Base-by-base conservation (phyloP, 2,888 invertebrate genomes). In the Steinernema hermaphroditum region DNA sequence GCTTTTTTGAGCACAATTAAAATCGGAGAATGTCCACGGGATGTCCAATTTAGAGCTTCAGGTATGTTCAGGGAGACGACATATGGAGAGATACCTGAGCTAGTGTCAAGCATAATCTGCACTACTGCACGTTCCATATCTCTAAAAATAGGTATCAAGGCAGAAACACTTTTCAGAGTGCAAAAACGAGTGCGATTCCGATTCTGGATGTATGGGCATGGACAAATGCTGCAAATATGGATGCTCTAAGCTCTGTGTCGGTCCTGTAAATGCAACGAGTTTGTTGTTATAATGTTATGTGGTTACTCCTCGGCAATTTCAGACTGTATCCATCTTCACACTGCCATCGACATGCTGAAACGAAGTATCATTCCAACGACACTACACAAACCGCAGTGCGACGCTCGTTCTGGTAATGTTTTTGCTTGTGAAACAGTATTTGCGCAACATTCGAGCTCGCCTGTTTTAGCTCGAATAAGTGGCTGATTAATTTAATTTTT, bases 261-360 rank as follows among this genome's bases (percentile, higher is more conserved):
- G 68, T 22, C 77, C 77, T 1, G 70, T 75, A 16, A 71, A 70
- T 24, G 70, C 80, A 1, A 80, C 80, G 12, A 80, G 80, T 80
- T n/a, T 73, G 74, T 49, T 50, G 19, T 46, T 19, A 62, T 0
- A 1, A 29, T 4, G 27, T 62, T 14, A 4, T 9, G 27, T 32
- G 29, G 19, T 34, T 0, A 1, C 4, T 37, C n/a, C 16, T 68
- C 12, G 12, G 32, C 4, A 19, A 22, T 70, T 70, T 32, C 24
- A 76, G 76, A 76, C 34, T 76, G 76, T 43, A 57, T 76, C 9
- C 76, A 76, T 34, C 19, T 77, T 24, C 68, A 46, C 19, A 19
- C 37, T 14, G 74, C 72, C 34, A 37, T 77, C 41, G 44, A 68
- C 19, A 68, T 50, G 24, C 29, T 77, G 12, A 37, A 72, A 8